Base-by-base conservation (phyloP, 2,797 vertebrate genomes). In the Sphenodon punctatus region DNA sequence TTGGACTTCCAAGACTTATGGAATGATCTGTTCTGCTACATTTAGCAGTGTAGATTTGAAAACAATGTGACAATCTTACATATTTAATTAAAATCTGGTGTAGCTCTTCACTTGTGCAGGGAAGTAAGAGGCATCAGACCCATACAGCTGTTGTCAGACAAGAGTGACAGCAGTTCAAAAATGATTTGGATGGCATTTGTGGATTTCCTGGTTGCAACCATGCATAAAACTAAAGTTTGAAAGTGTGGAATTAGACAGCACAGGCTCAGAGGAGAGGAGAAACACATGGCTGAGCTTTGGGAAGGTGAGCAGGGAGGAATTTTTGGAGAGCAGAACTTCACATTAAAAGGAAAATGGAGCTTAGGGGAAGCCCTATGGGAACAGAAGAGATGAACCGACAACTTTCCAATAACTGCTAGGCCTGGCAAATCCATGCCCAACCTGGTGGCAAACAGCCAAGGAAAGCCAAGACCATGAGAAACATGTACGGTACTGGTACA, bases 11-110 rank as follows among this genome's bases (percentile, higher is more conserved):
- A 83, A 83, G 75, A 82, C 80, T 71, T 90, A 70, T 41, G 78
- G 86, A 90, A 88, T 74, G 63, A 85, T 86, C 60, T n/a, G 70
- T 88, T 91, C 90, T 32, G 51, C 59, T 32, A 46, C 65, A 69
- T 85, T 93, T 87, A 85, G 84, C 78, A 3, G 5, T 94, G 93
- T 89, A 94, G 93, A 94, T 92, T 75, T 91, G 89, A 92, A 94
- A 92, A 87, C 82, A 88, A 88, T 78, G 87, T 84, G 93, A 92
- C 89, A 90, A 20, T 32, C 70, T 82, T 94, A 81, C 95, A 94
- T 94, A 93, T 93, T 95, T 94, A 75, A 93, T 92, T 67, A 74
- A 84, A 88, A 78, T 76, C 42, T 22, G 12, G 8, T 46, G 78
- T 89, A 70, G 76, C 3, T 59, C 56, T 75, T 76, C 45, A 30